A percentile compares a stretch with the other conserved stretches of the same genome.
These are phyloP conservation scores for Antigone vipio DNA, from an alignment of 2,113 vertebrate species.

Conservation along the genomic window DNA sequence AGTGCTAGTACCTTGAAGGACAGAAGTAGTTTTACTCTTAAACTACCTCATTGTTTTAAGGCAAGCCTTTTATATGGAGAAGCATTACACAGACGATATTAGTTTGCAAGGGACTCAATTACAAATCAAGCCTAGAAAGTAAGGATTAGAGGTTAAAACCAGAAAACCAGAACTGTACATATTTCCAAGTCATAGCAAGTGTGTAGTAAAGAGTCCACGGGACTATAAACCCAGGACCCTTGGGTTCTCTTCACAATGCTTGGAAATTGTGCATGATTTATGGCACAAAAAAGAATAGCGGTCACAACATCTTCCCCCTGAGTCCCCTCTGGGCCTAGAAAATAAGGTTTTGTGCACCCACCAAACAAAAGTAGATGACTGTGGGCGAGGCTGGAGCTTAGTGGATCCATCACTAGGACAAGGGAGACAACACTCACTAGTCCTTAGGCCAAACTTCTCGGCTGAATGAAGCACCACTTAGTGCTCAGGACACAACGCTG, in stretches of 20 bases:
- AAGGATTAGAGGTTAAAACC: neutral
- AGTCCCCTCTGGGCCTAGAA: neutral
- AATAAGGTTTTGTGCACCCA: neutral
- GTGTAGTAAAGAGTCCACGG: neutral
- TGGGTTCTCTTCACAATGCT: neutral
- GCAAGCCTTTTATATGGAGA: neutral
- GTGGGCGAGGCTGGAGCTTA: neutral
- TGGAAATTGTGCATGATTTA: neutral
- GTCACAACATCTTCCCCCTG: neutral
- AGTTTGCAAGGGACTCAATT: neutral
- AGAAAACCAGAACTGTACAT: rapidly evolving
- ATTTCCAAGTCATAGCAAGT: neutral
- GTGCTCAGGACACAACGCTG: neutral
- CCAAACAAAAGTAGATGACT: neutral
- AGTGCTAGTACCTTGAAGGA: neutral
- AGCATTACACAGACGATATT: neutral
- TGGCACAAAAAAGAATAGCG: neutral
- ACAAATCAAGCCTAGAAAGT: neutral
- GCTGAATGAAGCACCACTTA: neutral
- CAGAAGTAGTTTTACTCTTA: neutral
- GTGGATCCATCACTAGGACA: neutral
- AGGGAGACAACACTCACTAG: neutral
- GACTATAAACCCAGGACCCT: neutral
- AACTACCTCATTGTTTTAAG: neutral
- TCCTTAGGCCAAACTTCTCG: neutral